Percentiles rank a stretch among this genome's conserved stretches.
Evolutionary conservation across 1,140 invertebrate genomes (phyloP).

Genomic region (Ceratina australensis): DNA sequence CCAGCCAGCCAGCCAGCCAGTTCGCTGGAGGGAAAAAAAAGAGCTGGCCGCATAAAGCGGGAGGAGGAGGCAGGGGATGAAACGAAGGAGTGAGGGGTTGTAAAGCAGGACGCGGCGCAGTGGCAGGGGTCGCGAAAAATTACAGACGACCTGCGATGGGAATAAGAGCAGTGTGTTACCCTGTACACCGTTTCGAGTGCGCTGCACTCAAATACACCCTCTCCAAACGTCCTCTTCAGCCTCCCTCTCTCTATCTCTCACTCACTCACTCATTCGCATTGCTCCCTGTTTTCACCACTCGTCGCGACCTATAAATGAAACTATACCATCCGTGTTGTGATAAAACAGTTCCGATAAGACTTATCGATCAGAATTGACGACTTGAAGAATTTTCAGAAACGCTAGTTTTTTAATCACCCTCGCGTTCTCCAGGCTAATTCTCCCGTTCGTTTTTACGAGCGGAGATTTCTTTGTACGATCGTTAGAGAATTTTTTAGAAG

Average conservation of each 20-base stretch:
- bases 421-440: too few relatives aligned
- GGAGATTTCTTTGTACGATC: too few relatives aligned
- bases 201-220: constrained; percentile 46
- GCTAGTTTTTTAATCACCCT: too few relatives aligned
- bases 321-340: constrained; percentile 39
- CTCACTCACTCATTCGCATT: constrained; percentile 2
- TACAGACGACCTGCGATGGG: constrained; percentile 50
- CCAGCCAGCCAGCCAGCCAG: neutral
- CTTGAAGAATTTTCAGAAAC: too few relatives aligned
- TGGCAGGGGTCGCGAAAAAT: constrained; percentile 35
- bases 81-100: constrained; percentile 13
- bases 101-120: constrained; percentile 48
- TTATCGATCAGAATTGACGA: too few relatives aligned
- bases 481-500: too few relatives aligned
- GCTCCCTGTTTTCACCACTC: too few relatives aligned
- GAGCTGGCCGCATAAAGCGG: constrained; percentile 38
- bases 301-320: constrained; percentile 52
- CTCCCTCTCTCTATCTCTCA: constrained; percentile 25
- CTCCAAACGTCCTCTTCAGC: constrained; percentile 22
- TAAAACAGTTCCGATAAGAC: too few relatives aligned
- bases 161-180: constrained; percentile 56
- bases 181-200: constrained; percentile 56
- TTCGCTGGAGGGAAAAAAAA: neutral
- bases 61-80: neutral
- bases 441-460: too few relatives aligned